Evolutionary conservation across 2,113 vertebrate species (phyloP), one percentile per base, ranked within the genome.

Genomic region (Pholis gunnellus): DNA sequence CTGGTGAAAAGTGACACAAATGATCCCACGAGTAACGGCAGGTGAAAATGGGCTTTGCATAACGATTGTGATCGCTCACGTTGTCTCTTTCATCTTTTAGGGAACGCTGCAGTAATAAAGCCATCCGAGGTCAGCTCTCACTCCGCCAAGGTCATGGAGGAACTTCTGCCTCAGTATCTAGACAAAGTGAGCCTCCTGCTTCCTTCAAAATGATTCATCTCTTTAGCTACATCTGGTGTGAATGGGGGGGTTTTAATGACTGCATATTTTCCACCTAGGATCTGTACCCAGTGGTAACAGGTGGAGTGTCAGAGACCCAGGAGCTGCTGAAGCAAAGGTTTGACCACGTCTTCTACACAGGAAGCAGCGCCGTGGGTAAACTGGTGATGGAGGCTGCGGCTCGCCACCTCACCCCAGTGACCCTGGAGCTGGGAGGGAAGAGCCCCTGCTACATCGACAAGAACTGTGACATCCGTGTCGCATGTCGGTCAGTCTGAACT

Each of bases 401-500:
- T 77, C 96, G 90, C 63, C 94, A 97, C 90, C 96, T 99, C 87
- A 99, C 97, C 0, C 98, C 98, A 0, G 96, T 99, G 42, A 98
- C 96, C 0, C 95, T 99, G 92, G 98, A 98, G 91, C 94, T 99
- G 82, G 98, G 97, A 0, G 97, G 98, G 29, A 99, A 99, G 92
- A 98, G 95, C 88, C 98, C 98, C 64, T 99, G 97, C 88, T 99
- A 97, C 76, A 94, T 99, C 0, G 96, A 99, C 93, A 97, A 94
- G 73, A 91, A 96, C 90, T 97, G 97, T 9, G 94, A 99, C 75
- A 81, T 99, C 87, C 81, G 92, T 0, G 65, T 97, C 0, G 96
- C 97, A 42, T 97, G 97, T 91, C 95, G 97, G 97, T 98, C 36
- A 75, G 82, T 69, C 54, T 27, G 9, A 38, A 48, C 57, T 50